Conservation (phyloP, 92 coral and sea anemone species). For the Scolanthus callimorphus region DNA sequence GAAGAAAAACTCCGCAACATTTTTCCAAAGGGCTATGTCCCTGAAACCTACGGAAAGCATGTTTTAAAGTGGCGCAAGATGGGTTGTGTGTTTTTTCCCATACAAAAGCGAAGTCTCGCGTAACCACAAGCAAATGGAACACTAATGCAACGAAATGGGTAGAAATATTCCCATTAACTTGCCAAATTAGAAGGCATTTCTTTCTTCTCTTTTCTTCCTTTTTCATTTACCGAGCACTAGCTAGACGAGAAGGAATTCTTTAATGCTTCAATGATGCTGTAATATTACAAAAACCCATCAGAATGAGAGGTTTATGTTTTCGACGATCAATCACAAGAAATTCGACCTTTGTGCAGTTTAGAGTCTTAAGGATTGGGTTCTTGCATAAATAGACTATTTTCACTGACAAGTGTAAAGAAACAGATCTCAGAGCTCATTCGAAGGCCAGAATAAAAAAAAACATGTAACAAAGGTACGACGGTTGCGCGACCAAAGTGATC, state of each 20-base stretch:
- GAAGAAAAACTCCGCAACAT: too few species aligned
- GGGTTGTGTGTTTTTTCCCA: too few species aligned
- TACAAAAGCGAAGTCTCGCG: too few species aligned
- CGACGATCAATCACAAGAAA: slow-evolving; percentile 1
- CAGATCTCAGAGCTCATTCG: neutral
- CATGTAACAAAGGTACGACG: neutral
- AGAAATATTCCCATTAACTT: slow-evolving; percentile 1
- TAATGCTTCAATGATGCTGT: neutral
- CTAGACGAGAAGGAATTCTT: slow-evolving; percentile 1
- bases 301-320: neutral
- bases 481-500: too few species aligned
- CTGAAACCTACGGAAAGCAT: too few species aligned
- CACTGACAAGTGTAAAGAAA: slow-evolving; percentile 7
- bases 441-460: neutral
- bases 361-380: too few species aligned
- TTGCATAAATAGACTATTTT: neutral
- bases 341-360: neutral
- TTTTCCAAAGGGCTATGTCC: too few species aligned
- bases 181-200: neutral
- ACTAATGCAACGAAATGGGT: neutral
- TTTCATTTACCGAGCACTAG: neutral
- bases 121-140: slow-evolving; percentile 3
- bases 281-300: neutral
- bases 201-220: neutral
- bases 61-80: too few species aligned